These are phyloP conservation scores for Leontocebus nigricollis DNA, from an alignment of 2,797 vertebrate species.

Conservation along the genomic window DNA sequence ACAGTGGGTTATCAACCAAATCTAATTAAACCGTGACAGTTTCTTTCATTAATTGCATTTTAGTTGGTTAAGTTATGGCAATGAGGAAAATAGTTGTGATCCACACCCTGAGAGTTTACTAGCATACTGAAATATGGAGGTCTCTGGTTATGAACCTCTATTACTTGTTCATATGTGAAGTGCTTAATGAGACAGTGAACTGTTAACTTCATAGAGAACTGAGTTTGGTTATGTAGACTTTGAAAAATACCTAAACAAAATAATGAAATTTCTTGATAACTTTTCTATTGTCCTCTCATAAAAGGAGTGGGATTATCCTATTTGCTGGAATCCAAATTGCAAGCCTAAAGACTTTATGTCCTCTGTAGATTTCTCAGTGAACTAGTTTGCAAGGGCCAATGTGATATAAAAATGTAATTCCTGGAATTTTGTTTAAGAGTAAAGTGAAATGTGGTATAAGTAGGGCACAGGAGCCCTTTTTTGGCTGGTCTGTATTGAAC, in stretches of 20 bases:
- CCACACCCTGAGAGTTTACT: neutral
- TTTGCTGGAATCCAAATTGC: neutral
- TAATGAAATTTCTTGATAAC: constrained; percentile 44
- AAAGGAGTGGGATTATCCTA: neutral
- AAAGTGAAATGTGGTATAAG: neutral
- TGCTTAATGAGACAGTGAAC: neutral
- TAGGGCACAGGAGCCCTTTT: neutral
- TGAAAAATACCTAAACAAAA: constrained; percentile 37
- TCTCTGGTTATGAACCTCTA: neutral
- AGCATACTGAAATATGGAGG: neutral
- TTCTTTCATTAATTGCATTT: constrained; percentile 24
- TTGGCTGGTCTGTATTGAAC: constrained; percentile 2
- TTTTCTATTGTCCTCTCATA: constrained; percentile 15
- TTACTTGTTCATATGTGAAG: neutral
- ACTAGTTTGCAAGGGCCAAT: neutral
- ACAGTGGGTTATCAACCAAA: neutral
- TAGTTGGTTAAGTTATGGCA: neutral
- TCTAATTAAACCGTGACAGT: neutral
- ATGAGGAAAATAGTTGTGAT: constrained; percentile 9
- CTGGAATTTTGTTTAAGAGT: constrained; percentile 27
- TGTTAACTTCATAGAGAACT: neutral
- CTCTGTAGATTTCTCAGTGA: constrained; percentile 69
- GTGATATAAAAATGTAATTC: constrained; percentile 50
- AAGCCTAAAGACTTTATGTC: neutral
- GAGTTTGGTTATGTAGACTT: neutral